Evolutionary conservation across 2,113 vertebrate genomes (phyloP).

Genomic region (Larimichthys polyactis): DNA sequence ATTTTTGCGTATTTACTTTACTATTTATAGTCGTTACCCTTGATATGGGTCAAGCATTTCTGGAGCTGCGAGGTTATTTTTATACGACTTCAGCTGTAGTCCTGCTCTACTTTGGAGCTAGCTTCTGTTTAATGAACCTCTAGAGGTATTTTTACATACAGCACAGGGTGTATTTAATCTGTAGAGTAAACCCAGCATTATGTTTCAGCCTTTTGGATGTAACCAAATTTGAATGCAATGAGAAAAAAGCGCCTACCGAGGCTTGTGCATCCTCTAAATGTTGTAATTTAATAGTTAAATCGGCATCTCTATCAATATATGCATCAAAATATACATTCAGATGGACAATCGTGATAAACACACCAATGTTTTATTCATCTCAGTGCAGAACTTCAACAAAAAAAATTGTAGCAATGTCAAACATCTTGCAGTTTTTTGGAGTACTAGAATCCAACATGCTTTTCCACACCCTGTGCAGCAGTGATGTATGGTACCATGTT

Average conservation of each 20-base stretch:
- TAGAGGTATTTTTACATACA: background rate
- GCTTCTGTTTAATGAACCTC: conserved; percentile 2
- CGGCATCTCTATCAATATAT: background rate
- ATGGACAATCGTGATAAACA: background rate
- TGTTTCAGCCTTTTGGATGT: background rate
- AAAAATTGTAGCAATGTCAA: background rate
- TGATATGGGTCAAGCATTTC: background rate
- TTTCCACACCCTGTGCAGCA: background rate
- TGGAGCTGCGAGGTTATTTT: background rate
- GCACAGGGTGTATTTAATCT: background rate
- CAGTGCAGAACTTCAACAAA: background rate
- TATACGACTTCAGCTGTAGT: background rate
- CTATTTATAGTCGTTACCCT: background rate
- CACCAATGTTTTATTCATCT: background rate
- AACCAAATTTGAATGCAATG: background rate
- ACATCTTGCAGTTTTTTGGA: background rate
- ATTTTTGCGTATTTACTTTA: conserved; percentile 5
- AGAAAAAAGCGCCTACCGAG: background rate
- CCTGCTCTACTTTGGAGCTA: background rate
- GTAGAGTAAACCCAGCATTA: background rate
- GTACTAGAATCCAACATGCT: no score
- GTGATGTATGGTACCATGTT: background rate
- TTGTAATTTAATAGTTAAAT: background rate
- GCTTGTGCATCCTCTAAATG: background rate
- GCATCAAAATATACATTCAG: background rate